Evolutionary conservation across 2,888 invertebrate genomes (phyloP), one percentile per base, ranked within the genome.

Genomic region (Pristionchus entomophagus): DNA sequence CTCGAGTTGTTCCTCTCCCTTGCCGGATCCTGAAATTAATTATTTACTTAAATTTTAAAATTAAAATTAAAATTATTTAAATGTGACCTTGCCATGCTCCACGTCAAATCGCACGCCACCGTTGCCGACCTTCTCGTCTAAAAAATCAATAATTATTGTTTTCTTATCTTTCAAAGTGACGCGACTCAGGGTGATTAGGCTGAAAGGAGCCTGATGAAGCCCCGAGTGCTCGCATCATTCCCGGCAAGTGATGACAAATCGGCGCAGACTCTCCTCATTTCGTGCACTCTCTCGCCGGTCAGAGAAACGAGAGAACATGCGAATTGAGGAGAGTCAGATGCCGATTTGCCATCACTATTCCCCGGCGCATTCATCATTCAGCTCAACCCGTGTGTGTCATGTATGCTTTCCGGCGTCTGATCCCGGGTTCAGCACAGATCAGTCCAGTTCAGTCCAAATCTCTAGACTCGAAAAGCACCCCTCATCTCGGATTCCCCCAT

Each of bases 41-140:
- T n/a, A n/a, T n/a, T n/a, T n/a, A n/a, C n/a, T n/a, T 73, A 26
- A 73, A 73, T 14, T 41, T 41, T 8, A 41, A 6, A 73, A 38
- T 41, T 73, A 26, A 38, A 41, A 73, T 56, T 6, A 38, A 35
- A 73, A 73, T 41, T n/a, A 41, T 29, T 35, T n/a, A 59, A 77
- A 78, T 29, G n/a, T 45, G 12, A 59, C 88, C 88, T 86, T 91
- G 69, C 88, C 89, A 29, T 87, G 86, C 19, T 86, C 87, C 17
- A 89, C 89, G 78, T 91, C 91, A 82, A 93, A 93, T 10, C 91
- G 90, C n/a, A 93, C 91, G 12, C 91, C 91, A 53, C 93, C 93
- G 86, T 93, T 93, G 86, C 90, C 90, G 83, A 89, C 91, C 82
- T 91, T 91, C 62, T 93, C 93, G 80, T 93, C 93, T 93, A 88